Conservation (phyloP, 2,797 vertebrate species). For the Leptodactylus fallax region DNA sequence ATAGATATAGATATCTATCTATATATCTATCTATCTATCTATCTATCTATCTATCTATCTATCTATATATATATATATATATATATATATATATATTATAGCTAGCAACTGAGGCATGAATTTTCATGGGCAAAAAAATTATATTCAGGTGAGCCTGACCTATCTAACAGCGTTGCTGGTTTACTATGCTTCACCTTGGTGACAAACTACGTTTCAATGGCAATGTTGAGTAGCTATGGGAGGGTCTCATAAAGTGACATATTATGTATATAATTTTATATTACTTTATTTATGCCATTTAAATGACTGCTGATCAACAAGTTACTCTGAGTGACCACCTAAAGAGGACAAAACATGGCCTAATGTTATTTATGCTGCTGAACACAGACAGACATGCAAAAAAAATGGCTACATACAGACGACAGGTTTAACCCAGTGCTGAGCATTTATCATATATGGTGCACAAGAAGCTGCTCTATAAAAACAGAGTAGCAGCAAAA, state of each 20-base stretch:
- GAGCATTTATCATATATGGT: background rate
- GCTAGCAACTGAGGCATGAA: too few relatives aligned
- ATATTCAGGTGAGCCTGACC: too few relatives aligned
- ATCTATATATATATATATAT: too few relatives aligned
- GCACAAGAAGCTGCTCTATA: background rate
- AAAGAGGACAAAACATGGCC: slow-evolving; percentile 59
- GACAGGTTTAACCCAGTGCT: background rate
- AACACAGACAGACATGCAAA: slow-evolving; percentile 24
- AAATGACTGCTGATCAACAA: background rate
- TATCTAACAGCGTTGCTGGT: too few relatives aligned
- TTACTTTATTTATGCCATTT: background rate
- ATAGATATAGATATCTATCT: too few relatives aligned
- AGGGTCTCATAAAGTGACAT: background rate
- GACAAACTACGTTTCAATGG: too few relatives aligned
- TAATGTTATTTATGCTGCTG: slow-evolving; percentile 42
- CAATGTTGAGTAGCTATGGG: background rate
- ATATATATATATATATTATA: too few relatives aligned
- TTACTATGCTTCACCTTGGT: too few relatives aligned
- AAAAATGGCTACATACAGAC: background rate
- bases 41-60: too few relatives aligned
- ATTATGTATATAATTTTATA: background rate
- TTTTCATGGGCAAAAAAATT: too few relatives aligned
- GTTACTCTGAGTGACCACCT: background rate
- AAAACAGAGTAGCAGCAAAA: background rate
- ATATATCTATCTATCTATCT: too few relatives aligned